A percentile compares a stretch with the other conserved stretches of the same genome.
Evolutionary conservation across 2,113 vertebrate genomes (phyloP).

Genomic region (Rhinolophus sinicus): DNA sequence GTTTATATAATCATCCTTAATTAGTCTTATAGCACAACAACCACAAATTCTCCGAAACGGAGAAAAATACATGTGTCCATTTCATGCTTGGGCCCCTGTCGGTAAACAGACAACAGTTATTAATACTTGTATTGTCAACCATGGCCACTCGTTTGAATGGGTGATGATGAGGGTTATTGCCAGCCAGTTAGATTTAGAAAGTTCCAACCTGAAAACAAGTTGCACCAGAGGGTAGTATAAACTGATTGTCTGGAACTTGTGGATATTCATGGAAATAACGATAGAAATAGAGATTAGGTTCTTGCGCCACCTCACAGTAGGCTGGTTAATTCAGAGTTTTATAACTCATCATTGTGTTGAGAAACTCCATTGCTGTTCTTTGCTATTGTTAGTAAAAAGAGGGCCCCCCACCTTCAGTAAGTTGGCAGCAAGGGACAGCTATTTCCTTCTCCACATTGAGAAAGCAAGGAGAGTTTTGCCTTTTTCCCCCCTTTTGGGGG

Average conservation of each 20-base stretch:
- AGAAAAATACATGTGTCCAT: not conserved
- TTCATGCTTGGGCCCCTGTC: not conserved
- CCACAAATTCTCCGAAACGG: not conserved
- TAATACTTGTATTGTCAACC: not conserved
- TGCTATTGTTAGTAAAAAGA: not conserved
- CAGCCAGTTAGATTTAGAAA: not conserved
- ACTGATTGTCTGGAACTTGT: not conserved
- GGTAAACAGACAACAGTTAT: not conserved
- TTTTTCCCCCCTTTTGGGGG: no score
- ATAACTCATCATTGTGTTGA: not conserved
- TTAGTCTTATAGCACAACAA: conserved; percentile 29
- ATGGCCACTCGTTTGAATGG: not conserved
- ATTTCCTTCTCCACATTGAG: not conserved
- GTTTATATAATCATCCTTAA: not conserved
- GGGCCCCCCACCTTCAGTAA: not conserved
- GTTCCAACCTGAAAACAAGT: not conserved
- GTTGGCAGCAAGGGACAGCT: not conserved
- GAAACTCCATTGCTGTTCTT: not conserved
- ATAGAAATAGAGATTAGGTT: not conserved
- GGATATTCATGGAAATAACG: not conserved
- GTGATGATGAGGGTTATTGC: not conserved
- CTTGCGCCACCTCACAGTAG: not conserved
- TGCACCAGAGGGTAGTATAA: not conserved
- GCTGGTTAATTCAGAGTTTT: not conserved
- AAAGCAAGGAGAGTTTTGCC: not conserved